A percentile compares a stretch with the other conserved stretches of the same genome.
These are phyloP conservation scores for Drosophila athabasca DNA, from an alignment of 1,140 invertebrate genomes.

Conservation along the genomic window DNA sequence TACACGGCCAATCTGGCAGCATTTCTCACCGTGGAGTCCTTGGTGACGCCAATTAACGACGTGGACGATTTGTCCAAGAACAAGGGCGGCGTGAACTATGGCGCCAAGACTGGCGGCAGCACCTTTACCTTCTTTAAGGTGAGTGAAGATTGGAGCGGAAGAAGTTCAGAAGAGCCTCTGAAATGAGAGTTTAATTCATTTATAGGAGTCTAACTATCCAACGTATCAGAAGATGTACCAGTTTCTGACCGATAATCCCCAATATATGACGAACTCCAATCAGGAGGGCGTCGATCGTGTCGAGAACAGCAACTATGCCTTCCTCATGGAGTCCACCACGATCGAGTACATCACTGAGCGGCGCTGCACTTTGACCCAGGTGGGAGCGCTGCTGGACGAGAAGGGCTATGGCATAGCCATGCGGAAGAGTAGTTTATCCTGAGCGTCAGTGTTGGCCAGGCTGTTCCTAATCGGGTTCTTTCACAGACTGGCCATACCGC, in stretches of 20 bases:
- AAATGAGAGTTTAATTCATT: not conserved
- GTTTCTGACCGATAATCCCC: slow-evolving; percentile 90
- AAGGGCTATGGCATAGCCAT: too few species aligned
- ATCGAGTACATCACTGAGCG: slow-evolving; percentile 93
- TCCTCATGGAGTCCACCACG: slow-evolving; percentile 94
- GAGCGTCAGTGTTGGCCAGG: not conserved
- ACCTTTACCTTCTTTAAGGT: slow-evolving; percentile 91
- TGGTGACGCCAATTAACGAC: too few species aligned
- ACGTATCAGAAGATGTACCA: slow-evolving; percentile 88
- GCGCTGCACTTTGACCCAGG: slow-evolving; percentile 91
- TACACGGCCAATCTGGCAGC: too few species aligned
- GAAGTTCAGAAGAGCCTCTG: not conserved
- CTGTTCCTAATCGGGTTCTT: not conserved
- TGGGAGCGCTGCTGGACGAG: too few species aligned
- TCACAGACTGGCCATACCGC: slow-evolving; percentile 89
- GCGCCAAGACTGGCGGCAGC: too few species aligned
- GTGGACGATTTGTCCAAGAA: too few species aligned
- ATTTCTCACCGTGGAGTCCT: too few species aligned
- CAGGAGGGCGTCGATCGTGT: slow-evolving; percentile 90
- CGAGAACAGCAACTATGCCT: slow-evolving; percentile 90
- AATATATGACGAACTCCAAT: slow-evolving; percentile 88
- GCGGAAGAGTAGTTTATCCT: slow-evolving; percentile 88
- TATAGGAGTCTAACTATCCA: slow-evolving; percentile 90
- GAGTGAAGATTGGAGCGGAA: slow-evolving; percentile 40
- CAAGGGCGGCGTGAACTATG: too few species aligned